phyloP scores from a whole-genome alignment of 2,797 vertebrate species.

The Iguana delicatissima region DNA sequence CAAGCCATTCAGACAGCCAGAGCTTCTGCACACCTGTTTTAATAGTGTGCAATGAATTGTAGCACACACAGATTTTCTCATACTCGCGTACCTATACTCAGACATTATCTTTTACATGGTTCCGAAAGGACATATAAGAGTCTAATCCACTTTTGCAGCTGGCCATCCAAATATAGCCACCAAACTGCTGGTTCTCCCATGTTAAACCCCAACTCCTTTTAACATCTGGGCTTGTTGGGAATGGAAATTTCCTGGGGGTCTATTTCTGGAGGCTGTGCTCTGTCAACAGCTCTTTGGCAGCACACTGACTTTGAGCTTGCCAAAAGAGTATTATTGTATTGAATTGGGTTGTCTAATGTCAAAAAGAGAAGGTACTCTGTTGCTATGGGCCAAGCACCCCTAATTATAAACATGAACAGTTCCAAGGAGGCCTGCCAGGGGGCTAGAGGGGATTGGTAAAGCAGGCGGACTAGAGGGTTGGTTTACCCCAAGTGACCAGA shows the following conservation, averaged over 20 bases:
- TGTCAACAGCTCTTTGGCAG: constrained; percentile 41
- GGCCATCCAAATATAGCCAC: neutral
- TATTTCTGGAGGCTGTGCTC: constrained; percentile 40
- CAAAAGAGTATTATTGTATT: constrained; percentile 16
- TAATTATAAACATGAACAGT: neutral
- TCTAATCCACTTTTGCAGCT: neutral
- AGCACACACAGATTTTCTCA: neutral
- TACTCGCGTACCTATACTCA: neutral
- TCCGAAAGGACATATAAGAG: neutral
- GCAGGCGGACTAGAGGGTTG: neutral
- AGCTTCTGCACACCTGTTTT: too few relatives aligned
- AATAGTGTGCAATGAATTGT: neutral
- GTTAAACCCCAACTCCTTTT: neutral
- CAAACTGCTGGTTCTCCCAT: neutral
- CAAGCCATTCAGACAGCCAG: too few relatives aligned
- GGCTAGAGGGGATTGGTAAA: neutral
- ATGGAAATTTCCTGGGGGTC: constrained; percentile 39
- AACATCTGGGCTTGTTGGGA: constrained; percentile 38
- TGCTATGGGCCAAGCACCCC: constrained; percentile 10
- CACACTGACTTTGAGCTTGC: constrained; percentile 27
- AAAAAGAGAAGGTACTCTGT: neutral
- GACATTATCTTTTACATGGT: neutral
- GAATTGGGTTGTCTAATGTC: neutral
- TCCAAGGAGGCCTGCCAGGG: neutral
- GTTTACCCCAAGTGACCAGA: neutral